A percentile compares a stretch with the other conserved stretches of the same genome.
These are phyloP conservation scores for Rambutsinella grinnellia DNA, from an alignment of 2,888 invertebrate species.

Conservation along the genomic window DNA sequence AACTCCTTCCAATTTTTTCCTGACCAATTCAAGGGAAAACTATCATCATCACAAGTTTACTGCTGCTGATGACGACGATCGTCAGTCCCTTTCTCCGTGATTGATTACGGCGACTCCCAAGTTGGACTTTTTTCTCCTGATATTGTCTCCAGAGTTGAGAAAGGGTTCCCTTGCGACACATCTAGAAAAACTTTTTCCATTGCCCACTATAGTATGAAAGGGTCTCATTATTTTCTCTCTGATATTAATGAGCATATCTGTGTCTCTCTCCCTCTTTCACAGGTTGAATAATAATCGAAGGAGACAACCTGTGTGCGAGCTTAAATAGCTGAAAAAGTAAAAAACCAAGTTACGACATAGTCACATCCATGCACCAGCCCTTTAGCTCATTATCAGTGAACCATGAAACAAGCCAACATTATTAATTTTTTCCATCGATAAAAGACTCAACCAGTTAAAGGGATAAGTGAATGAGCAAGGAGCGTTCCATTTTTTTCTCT, in stretches of 20 bases:
- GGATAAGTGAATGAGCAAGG: too few species aligned
- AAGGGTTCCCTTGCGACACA: slow-evolving; percentile 10
- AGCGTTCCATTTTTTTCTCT: too few species aligned
- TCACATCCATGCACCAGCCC: background rate
- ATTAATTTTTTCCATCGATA: slow-evolving; percentile 36
- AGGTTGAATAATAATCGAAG: slow-evolving; percentile 23
- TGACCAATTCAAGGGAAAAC: too few species aligned
- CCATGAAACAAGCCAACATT: slow-evolving; percentile 45
- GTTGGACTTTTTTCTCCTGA: slow-evolving; percentile 37
- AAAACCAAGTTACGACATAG: background rate
- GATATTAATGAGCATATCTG: too few species aligned
- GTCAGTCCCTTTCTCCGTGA: slow-evolving; percentile 26
- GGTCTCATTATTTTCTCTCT: background rate
- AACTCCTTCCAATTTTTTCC: too few species aligned
- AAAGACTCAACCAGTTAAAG: too few species aligned
- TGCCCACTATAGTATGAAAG: too few species aligned
- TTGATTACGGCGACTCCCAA: slow-evolving; percentile 58
- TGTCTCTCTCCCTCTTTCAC: too few species aligned
- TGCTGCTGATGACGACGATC: too few species aligned
- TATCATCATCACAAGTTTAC: too few species aligned
- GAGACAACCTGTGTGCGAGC: slow-evolving; percentile 3
- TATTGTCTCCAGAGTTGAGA: slow-evolving; percentile 32
- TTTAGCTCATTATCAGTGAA: slow-evolving; percentile 46
- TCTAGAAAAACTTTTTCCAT: slow-evolving; percentile 3
- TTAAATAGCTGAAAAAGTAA: background rate